Evolutionary conservation across 1,140 invertebrate genomes (phyloP).

Genomic region (Apocrypta bakeri): DNA sequence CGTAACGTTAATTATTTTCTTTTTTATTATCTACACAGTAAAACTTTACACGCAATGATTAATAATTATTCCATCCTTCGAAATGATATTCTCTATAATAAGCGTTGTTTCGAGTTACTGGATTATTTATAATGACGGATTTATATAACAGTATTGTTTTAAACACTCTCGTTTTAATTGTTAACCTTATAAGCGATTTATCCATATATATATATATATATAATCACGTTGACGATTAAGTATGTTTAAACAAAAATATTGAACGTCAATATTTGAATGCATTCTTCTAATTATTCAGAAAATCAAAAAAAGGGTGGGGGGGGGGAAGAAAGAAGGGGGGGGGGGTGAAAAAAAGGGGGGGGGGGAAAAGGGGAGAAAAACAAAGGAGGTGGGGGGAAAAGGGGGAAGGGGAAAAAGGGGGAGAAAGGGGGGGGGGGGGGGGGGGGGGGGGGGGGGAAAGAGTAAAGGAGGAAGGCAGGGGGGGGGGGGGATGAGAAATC

Average conservation of each 20-base stretch:
- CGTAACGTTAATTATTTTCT: slow-evolving; percentile 9
- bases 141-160: not conserved
- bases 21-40: slow-evolving; percentile 37
- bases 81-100: not conserved
- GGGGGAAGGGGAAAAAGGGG: no score
- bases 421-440: no score
- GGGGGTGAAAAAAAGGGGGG: no score
- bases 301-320: no score
- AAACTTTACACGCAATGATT: not conserved
- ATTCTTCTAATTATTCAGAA: no score
- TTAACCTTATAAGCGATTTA: not conserved
- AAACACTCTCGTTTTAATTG: not conserved
- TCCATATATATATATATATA: not conserved
- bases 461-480: no score
- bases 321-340: no score
- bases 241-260: not conserved
- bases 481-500: no score
- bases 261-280: no score
- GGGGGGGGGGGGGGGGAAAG: no score
- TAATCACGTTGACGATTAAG: not conserved
- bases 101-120: not conserved
- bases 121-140: not conserved
- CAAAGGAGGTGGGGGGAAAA: no score
- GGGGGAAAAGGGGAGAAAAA: no score
- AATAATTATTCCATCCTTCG: not conserved